phyloP scores from a whole-genome alignment of 2,888 invertebrate genomes.

The Spodoptera littoralis region DNA sequence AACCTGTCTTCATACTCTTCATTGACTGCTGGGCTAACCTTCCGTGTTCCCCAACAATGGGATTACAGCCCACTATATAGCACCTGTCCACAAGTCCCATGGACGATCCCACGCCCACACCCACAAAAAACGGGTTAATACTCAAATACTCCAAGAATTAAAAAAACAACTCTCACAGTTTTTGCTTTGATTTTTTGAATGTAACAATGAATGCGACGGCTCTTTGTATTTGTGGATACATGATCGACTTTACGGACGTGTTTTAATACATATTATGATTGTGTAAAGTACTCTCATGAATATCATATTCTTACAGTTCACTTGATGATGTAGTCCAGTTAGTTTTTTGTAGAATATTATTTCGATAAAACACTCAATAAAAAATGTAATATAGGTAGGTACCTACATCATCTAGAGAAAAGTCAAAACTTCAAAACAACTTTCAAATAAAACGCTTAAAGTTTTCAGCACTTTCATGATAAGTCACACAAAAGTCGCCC shows the following conservation, averaged over 20 bases:
- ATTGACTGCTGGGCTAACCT: constrained; percentile 35
- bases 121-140: constrained; percentile 79
- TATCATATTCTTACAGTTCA: constrained; percentile 24
- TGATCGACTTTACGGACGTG: constrained; percentile 39
- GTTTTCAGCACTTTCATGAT: too few relatives aligned
- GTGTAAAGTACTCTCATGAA: constrained; percentile 5
- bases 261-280: constrained; percentile 12
- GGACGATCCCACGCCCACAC: constrained; percentile 76
- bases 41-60: constrained; percentile 29
- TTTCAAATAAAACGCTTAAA: too few relatives aligned
- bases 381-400: too few relatives aligned
- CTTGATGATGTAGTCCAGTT: constrained; percentile 3
- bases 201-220: constrained; percentile 39
- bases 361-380: too few relatives aligned
- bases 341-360: neutral
- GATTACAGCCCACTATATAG: constrained; percentile 53
- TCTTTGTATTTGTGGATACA: constrained; percentile 44
- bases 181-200: constrained; percentile 58
- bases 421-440: too few relatives aligned
- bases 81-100: constrained; percentile 81
- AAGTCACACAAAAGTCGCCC: too few relatives aligned
- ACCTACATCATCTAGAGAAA: too few relatives aligned
- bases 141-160: constrained; percentile 54
- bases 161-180: constrained; percentile 63
- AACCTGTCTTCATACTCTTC: constrained; percentile 38